Evolutionary conservation across 2,113 vertebrate genomes (phyloP), one percentile per base, ranked within the genome.

Genomic region (Bufo gargarizans): DNA sequence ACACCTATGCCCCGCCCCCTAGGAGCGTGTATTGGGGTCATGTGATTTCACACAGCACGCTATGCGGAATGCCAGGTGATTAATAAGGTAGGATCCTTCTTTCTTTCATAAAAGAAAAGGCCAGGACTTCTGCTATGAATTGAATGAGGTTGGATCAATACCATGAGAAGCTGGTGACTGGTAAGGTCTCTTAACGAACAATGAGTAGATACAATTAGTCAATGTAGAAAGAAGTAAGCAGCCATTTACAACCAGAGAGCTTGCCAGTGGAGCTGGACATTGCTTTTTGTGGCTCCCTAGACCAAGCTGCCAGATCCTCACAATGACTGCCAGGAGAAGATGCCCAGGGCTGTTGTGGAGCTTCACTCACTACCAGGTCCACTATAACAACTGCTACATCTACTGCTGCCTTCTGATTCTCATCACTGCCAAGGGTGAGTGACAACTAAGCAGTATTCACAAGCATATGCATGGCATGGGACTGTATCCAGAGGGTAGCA

Each of bases 391-490:
- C 49, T 67, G 58, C 61, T 84, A 78, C 74, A 78, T 84, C n/a
- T 77, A 84, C 87, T 78, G 71, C 72, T 89, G 87, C 87, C 82
- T 89, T 89, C 74, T 89, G 59, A 78, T 89, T 78, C 82, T 89
- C 49, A 55, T 89, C 72, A 84, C 87, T 89, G 82, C 81, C 82
- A 84, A 22, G 81, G 87, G 87, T 89, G 69, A 89, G 87, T 88
- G 49, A 20, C 33, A 63, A 63, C 61, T 67, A 83, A 47, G 47
- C 17, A 50, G 12, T 50, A 12, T 67, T 67, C 20, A 50, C 47
- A 67, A 49, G 43, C 58, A 58, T 65, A 50, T 63, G 78, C 19
- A 59, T 72, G 63, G 77, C 56, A 76, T 86, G 74, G 17, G 43
- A 67, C 74, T 78, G 58, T 78, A 78, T 3, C 67, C 72, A 59